phyloP scores from a whole-genome alignment of 2,113 vertebrate genomes.

The Sinocyclocheilus anophthalmus region DNA sequence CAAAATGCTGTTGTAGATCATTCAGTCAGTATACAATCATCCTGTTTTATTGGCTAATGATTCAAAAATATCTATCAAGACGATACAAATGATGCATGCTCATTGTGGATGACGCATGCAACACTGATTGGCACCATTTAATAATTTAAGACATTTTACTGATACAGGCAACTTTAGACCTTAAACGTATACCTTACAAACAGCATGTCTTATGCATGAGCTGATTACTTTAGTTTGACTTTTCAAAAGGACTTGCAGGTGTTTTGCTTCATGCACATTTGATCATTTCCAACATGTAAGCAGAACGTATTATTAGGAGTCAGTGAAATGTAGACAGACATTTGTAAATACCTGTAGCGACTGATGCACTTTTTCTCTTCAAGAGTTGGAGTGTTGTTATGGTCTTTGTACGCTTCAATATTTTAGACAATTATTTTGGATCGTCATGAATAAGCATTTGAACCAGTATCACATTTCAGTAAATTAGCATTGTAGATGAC shows the following conservation, averaged over 20 bases:
- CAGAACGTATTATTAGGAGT: background rate
- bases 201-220: conserved; percentile 74
- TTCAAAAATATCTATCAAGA: conserved; percentile 55
- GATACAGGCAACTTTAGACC: conserved; percentile 75
- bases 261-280: conserved; percentile 18
- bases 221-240: conserved; percentile 60
- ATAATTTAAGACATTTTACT: conserved; percentile 75
- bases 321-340: background rate
- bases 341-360: background rate
- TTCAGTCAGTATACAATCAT: background rate
- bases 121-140: conserved; percentile 63
- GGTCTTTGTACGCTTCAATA: background rate
- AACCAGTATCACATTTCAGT: conserved; percentile 5
- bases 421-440: background rate
- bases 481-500: conserved; percentile 38
- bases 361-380: background rate
- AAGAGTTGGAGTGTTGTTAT: background rate
- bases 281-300: background rate
- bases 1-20: background rate
- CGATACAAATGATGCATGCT: conserved; percentile 55
- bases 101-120: conserved; percentile 67
- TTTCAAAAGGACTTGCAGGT: conserved; percentile 38
- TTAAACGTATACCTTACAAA: conserved; percentile 69
- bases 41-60: conserved; percentile 24
- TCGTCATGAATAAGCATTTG: background rate